Base-by-base conservation (phyloP, 2,113 vertebrate species). In the Setophaga petechia region DNA sequence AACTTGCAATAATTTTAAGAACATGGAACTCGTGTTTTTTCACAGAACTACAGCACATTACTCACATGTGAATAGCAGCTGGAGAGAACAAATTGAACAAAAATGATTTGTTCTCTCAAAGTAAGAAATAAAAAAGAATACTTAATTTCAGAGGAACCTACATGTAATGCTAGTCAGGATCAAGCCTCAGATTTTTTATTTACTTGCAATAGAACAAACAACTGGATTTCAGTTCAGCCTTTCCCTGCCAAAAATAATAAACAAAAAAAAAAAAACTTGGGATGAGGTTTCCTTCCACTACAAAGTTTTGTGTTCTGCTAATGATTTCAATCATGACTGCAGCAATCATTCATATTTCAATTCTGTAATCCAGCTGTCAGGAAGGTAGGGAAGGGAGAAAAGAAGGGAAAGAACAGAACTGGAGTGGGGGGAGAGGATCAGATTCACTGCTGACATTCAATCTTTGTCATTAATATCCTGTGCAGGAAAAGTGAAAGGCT, bases 371-470 rank as follows among this genome's bases (percentile, higher is more conserved):
- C 59, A 83, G 3, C 49, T 57, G 33, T 15, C 5, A 61, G 62
- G 54, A 72, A 88, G 33, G 57, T 9, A 59, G 30, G 22, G 75
- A 94, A 81, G 10, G 44, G 12, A 93, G 21, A 80, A 95, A 37
- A 88, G 89, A 85, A 80, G 43, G 80, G 27, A 89, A 90, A 65
- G 59, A 84, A 88, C 35, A 83, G 57, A 82, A 67, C 0, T 62
- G 63, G 68, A 54, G 19, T 33, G 2, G 27, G 37, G 16, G 0
- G 0, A 49, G 37, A 52, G 68, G 67, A 69, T 86, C 49, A 69
- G 74, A 81, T 93, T 90, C 67, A 85, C 75, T 94, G 59, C 61
- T 92, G 87, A 55, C 52, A 67, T 81, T 91, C n/a, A 37, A 67
- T 63, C 78, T 71, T 43, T 52, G 35, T 49, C 79, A 88, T 58